These are phyloP conservation scores for Daubentonia madagascariensis DNA, from an alignment of 2,113 vertebrate species.

Conservation along the genomic window DNA sequence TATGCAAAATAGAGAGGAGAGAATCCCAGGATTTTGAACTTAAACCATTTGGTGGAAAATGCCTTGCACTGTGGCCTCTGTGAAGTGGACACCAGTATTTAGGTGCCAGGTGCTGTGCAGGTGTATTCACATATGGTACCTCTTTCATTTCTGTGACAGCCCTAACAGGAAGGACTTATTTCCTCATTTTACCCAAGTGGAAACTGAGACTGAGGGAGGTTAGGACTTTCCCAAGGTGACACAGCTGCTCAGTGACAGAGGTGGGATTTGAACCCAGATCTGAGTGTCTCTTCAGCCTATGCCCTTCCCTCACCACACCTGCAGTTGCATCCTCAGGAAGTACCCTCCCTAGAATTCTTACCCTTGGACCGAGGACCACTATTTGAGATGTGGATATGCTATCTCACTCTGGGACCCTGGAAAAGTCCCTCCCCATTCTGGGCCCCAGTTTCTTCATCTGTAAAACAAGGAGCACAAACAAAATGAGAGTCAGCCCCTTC, in stretches of 20 bases:
- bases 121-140: neutral
- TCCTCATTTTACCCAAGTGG: neutral
- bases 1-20: neutral
- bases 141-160: neutral
- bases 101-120: neutral
- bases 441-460: neutral
- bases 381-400: neutral
- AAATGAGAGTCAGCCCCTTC: neutral
- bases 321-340: neutral
- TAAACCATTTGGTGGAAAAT: neutral
- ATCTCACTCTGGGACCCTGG: neutral
- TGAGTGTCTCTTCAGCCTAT: neutral
- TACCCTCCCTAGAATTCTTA: neutral
- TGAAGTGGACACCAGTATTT: neutral
- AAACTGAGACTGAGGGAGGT: neutral
- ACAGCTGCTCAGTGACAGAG: neutral
- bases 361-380: neutral
- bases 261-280: neutral
- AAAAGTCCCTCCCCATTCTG: neutral
- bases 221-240: neutral
- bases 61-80: neutral
- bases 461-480: neutral
- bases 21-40: neutral
- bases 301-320: neutral
- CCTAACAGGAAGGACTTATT: neutral